A percentile compares a stretch with the other conserved stretches of the same genome.
Conservation (phyloP, 2,797 vertebrate genomes). For the Carapus acus region DNA sequence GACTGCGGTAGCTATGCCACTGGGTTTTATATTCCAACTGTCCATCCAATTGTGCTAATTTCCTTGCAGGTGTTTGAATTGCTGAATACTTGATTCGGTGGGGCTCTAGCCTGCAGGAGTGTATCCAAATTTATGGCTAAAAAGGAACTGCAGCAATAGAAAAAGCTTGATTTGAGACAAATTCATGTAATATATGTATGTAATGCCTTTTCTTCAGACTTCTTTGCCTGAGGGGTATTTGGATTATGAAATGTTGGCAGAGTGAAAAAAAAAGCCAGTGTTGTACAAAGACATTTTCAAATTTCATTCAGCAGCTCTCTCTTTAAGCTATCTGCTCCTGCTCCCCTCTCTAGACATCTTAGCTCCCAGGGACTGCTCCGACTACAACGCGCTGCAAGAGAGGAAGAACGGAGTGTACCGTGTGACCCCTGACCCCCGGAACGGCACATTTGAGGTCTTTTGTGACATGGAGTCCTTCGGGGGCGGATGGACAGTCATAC, state of each 20-base stretch:
- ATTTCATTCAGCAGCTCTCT: conserved; percentile 27
- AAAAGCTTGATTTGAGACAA: conserved; percentile 35
- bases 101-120: not conserved
- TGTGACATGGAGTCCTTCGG: conserved; percentile 92
- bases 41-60: conserved; percentile 7
- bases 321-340: conserved; percentile 19
- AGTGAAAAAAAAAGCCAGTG: conserved; percentile 18
- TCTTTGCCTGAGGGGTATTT: conserved; percentile 28
- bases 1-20: no score
- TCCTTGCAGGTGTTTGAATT: conserved; percentile 8
- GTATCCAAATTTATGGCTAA: conserved; percentile 31
- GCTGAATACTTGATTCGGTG: not conserved
- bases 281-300: conserved; percentile 33
- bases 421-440: conserved; percentile 79
- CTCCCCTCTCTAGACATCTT: conserved; percentile 58
- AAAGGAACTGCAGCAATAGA: conserved; percentile 24
- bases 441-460: conserved; percentile 81
- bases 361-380: conserved; percentile 82
- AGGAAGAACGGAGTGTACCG: conserved; percentile 78
- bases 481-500: conserved; percentile 92
- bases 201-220: conserved; percentile 13
- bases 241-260: conserved; percentile 35
- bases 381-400: conserved; percentile 75
- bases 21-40: no score
- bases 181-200: conserved; percentile 26